Percentiles rank a stretch among this genome's conserved stretches.
Evolutionary conservation across 2,113 vertebrate genomes (phyloP).

Genomic region (Ceyx melanurus): DNA sequence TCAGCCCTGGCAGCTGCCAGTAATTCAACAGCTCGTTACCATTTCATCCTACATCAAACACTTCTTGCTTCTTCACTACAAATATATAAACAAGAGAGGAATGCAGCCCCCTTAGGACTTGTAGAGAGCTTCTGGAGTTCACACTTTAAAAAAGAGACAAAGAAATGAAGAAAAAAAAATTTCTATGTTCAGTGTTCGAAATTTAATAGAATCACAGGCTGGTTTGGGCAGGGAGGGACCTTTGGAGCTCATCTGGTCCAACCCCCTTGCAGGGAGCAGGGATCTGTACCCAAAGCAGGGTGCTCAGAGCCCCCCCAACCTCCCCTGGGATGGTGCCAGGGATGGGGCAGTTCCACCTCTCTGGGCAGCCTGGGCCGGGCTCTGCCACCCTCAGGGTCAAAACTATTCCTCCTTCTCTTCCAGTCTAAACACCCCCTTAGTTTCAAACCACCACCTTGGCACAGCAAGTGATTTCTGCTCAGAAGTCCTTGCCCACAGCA

Average conservation of each 20-base stretch:
- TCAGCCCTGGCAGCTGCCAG: background rate
- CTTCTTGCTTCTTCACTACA: background rate
- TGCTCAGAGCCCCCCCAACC: background rate
- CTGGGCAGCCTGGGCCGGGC: no score
- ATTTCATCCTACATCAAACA: background rate
- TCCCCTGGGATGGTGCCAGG: background rate
- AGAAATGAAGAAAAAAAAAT: background rate
- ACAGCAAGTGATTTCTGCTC: background rate
- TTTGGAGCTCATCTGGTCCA: background rate
- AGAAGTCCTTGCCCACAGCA: background rate
- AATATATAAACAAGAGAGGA: background rate
- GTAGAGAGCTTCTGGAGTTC: background rate
- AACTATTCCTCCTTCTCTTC: background rate
- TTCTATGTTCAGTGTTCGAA: accelerated
- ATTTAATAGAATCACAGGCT: background rate
- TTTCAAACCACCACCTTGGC: background rate
- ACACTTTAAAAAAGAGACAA: background rate
- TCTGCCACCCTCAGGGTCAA: no score
- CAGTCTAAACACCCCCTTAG: background rate
- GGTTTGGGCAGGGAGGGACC: background rate
- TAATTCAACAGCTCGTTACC: background rate
- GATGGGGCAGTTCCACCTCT: background rate
- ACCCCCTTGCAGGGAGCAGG: background rate
- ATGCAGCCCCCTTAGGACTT: background rate
- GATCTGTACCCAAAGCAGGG: background rate